phyloP scores from a whole-genome alignment of 2,113 vertebrate species.

The Grammatotria lemairii region DNA sequence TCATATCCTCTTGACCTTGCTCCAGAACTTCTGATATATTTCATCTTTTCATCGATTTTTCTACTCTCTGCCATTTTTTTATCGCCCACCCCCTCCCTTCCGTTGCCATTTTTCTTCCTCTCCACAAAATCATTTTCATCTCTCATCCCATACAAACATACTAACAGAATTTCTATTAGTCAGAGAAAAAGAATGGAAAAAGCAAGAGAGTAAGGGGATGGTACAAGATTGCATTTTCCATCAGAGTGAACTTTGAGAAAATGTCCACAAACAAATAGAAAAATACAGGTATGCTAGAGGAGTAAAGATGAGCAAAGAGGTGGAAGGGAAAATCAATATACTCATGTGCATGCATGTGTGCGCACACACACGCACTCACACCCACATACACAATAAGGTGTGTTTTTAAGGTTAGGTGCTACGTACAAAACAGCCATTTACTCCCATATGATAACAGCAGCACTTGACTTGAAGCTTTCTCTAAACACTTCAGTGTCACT shows the following conservation, averaged over 20 bases:
- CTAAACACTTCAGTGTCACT: conserved; percentile 2
- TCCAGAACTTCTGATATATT: conserved; percentile 72
- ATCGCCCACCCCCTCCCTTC: conserved; percentile 36
- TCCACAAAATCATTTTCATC: conserved; percentile 68
- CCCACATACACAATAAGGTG: not conserved
- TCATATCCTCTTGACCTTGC: conserved; percentile 77
- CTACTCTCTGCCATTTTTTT: conserved; percentile 54
- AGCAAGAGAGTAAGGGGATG: conserved; percentile 23
- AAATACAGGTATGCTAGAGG: conserved; percentile 37
- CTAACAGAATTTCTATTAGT: conserved; percentile 66
- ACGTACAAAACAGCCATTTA: conserved; percentile 39
- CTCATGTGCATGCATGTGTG: not conserved
- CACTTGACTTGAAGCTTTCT: conserved; percentile 18
- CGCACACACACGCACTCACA: not conserved
- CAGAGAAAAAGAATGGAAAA: not conserved
- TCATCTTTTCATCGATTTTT: conserved; percentile 73
- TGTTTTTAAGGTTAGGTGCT: not conserved
- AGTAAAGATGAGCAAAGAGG: conserved; percentile 49
- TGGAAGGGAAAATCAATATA: conserved; percentile 43
- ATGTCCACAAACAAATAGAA: conserved; percentile 55
- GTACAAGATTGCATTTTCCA: conserved; percentile 63
- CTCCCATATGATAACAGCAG: conserved; percentile 7
- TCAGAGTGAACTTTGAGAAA: conserved; percentile 51
- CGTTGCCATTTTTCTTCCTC: conserved; percentile 46
- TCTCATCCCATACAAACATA: conserved; percentile 62